Evolutionary conservation across 2,888 invertebrate species (phyloP).

Genomic region (Globia sparganii): DNA sequence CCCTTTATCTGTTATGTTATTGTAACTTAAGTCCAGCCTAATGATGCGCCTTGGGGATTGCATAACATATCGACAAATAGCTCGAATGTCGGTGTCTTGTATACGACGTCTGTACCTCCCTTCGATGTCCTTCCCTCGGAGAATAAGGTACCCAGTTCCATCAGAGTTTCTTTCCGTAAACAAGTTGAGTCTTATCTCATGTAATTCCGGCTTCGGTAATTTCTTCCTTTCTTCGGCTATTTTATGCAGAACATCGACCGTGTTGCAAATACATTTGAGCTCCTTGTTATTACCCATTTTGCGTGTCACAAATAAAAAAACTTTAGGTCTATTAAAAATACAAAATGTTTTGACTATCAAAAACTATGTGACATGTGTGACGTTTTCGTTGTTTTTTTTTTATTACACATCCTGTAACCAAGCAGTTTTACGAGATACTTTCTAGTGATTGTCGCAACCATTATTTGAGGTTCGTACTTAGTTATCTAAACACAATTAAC

Average conservation of each 20-base stretch:
- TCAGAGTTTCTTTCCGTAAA: slow-evolving; percentile 90
- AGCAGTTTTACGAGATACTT: slow-evolving; percentile 19
- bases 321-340: background rate
- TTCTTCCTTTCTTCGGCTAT: slow-evolving; percentile 74
- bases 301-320: background rate
- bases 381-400: background rate
- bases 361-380: slow-evolving; percentile 2
- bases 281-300: slow-evolving; percentile 12
- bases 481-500: no score
- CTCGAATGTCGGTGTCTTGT: slow-evolving; percentile 85
- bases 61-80: slow-evolving; percentile 86
- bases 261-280: slow-evolving; percentile 80
- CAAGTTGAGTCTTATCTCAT: slow-evolving; percentile 79
- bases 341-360: slow-evolving; percentile 35
- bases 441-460: background rate
- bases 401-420: background rate
- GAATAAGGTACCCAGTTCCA: slow-evolving; percentile 86
- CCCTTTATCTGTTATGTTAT: slow-evolving; percentile 89
- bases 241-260: slow-evolving; percentile 70
- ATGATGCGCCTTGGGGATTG: slow-evolving; percentile 84
- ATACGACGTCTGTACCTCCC: slow-evolving; percentile 86
- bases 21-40: slow-evolving; percentile 89
- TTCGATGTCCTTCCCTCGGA: slow-evolving; percentile 88
- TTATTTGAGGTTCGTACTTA: background rate
- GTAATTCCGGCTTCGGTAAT: slow-evolving; percentile 68